phyloP scores from a whole-genome alignment of 2,113 vertebrate genomes.

The Potamarius usumacintae region DNA sequence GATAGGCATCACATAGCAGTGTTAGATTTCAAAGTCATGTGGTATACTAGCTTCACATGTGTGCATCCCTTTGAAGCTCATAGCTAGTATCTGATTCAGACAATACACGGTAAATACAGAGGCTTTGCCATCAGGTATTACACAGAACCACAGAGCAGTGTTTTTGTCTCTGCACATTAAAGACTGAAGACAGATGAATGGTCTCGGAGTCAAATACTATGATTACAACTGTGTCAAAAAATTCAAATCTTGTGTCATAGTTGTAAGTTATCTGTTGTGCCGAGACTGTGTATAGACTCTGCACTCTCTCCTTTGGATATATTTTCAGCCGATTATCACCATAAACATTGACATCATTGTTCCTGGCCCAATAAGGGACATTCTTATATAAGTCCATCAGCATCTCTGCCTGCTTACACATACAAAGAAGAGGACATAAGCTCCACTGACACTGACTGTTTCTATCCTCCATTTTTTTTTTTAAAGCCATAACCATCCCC shows the following conservation, averaged over 20 bases:
- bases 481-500: conserved; percentile 28
- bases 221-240: background rate
- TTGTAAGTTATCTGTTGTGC: background rate
- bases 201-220: background rate
- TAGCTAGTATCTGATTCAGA: conserved; percentile 62
- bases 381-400: conserved; percentile 24
- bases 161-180: conserved; percentile 42
- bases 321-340: background rate
- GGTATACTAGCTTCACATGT: conserved; percentile 54
- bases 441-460: conserved; percentile 37
- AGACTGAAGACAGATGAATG: conserved; percentile 17
- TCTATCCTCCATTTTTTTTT: conserved; percentile 37
- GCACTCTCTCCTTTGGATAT: background rate
- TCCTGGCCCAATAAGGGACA: conserved; percentile 45
- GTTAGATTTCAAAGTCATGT: conserved; percentile 70
- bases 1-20: conserved; percentile 70
- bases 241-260: background rate
- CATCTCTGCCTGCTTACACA: background rate
- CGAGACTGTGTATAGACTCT: background rate
- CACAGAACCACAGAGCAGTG: conserved; percentile 19
- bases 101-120: conserved; percentile 70
- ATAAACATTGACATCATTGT: conserved; percentile 32
- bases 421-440: conserved; percentile 38
- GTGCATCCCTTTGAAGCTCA: conserved; percentile 69
- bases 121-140: conserved; percentile 56